These are phyloP conservation scores for Rhysida immarginata DNA, from an alignment of 1,140 invertebrate species.

Conservation along the genomic window DNA sequence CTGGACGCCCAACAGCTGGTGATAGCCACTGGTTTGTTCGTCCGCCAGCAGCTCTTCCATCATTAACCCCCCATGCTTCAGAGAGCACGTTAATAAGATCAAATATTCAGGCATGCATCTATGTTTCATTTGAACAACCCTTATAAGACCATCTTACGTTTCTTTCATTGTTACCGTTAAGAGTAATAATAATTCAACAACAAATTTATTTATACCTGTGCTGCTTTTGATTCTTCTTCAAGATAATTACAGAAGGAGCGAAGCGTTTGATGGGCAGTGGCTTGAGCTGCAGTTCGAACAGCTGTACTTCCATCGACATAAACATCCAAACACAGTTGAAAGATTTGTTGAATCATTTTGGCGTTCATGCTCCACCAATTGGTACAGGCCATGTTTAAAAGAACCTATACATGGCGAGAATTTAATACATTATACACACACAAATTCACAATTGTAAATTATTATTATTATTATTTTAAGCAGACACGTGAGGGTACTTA, in stretches of 20 bases:
- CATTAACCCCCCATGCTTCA: no score
- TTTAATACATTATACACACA: constrained; percentile 5
- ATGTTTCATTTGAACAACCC: no score
- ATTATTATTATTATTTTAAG: constrained; percentile 1
- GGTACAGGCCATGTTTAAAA: constrained; percentile 62
- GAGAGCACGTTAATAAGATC: no score
- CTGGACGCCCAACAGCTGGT: no score
- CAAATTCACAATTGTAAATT: constrained; percentile 1
- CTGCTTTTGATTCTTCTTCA: constrained; percentile 61
- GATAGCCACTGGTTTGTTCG: no score
- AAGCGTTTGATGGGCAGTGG: constrained; percentile 63
- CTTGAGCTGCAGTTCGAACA: constrained; percentile 60
- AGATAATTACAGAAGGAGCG: constrained; percentile 64
- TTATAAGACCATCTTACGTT: no score
- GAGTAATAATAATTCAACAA: no score
- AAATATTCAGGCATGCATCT: no score
- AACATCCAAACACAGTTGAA: constrained; percentile 54
- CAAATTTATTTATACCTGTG: no score
- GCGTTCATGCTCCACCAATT: constrained; percentile 68
- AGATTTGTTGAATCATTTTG: constrained; percentile 57
- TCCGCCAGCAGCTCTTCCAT: no score
- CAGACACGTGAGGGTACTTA: constrained; percentile 20
- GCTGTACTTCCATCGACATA: constrained; percentile 56
- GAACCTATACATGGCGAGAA: constrained; percentile 43
- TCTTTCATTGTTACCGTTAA: no score